Conservation (phyloP, 2,888 invertebrate species). For the Thysanoteuthis rhombus region DNA sequence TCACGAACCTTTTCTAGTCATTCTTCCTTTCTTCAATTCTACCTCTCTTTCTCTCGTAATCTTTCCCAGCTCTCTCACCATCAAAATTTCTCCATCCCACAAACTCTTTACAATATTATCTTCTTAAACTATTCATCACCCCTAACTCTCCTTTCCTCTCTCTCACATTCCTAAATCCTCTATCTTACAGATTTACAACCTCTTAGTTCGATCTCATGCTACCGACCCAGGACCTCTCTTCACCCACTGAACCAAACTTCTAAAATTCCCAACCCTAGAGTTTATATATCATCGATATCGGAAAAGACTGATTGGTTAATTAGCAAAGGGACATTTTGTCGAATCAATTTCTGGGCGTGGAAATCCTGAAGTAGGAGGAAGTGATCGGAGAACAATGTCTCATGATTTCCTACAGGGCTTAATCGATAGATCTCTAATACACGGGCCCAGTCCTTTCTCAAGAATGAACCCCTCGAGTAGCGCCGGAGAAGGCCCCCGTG, state of each 20-base stretch:
- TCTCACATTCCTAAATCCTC: background rate
- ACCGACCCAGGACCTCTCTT: background rate
- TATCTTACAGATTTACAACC: background rate
- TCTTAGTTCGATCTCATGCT: background rate
- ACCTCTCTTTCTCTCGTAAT: too few relatives aligned
- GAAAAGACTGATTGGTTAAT: background rate
- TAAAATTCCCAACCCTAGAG: slow-evolving; percentile 1
- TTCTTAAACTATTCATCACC: background rate
- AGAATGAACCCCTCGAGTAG: slow-evolving; percentile 12
- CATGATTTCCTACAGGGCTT: background rate
- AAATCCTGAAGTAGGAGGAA: background rate
- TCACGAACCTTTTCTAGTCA: too few relatives aligned
- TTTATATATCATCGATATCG: background rate
- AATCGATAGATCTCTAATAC: slow-evolving; percentile 12
- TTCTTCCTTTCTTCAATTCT: too few relatives aligned
- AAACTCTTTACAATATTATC: background rate
- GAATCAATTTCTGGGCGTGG: background rate
- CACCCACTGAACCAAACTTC: background rate
- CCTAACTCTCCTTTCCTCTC: background rate
- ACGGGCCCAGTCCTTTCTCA: background rate
- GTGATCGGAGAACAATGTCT: background rate
- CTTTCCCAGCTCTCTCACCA: too few relatives aligned
- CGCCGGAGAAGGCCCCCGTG: background rate
- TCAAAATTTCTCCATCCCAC: background rate
- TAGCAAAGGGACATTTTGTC: background rate